Percentiles rank a stretch among this genome's conserved stretches.
Conservation (phyloP, 1,140 invertebrate species). For the Nylanderia fulva region DNA sequence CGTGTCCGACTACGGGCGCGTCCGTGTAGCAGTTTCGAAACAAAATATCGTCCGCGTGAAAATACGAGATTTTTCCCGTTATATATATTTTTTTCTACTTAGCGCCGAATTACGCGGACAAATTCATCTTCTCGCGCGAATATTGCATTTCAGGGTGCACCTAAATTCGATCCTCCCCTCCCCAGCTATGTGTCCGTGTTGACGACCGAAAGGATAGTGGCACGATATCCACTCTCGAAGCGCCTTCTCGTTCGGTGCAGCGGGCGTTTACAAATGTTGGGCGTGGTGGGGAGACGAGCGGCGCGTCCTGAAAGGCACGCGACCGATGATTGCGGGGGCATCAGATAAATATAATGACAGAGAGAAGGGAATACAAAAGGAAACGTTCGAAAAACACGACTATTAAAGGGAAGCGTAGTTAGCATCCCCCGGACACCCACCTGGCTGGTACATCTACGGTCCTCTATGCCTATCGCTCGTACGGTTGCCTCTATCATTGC, state of each 20-base stretch:
- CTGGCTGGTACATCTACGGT: slow-evolving; percentile 85
- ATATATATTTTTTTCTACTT: slow-evolving; percentile 25
- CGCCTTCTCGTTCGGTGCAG: slow-evolving; percentile 39
- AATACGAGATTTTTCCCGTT: neutral
- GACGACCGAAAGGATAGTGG: slow-evolving; percentile 16
- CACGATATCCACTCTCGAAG: slow-evolving; percentile 33
- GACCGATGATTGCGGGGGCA: neutral
- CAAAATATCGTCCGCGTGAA: neutral
- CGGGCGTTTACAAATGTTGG: slow-evolving; percentile 57
- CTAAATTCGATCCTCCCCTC: neutral
- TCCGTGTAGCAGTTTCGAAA: slow-evolving; percentile 15
- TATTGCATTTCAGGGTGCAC: neutral
- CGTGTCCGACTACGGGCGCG: neutral
- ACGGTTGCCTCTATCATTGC: slow-evolving; percentile 81
- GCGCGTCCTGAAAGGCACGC: slow-evolving; percentile 44
- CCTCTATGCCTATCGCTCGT: slow-evolving; percentile 73
- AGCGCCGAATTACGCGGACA: slow-evolving; percentile 18
- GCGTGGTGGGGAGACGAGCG: slow-evolving; percentile 69
- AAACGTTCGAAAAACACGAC: neutral
- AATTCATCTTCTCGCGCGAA: slow-evolving; percentile 24
- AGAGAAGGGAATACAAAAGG: neutral
- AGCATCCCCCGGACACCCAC: slow-evolving; percentile 71
- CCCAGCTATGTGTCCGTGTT: slow-evolving; percentile 9
- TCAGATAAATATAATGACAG: neutral
- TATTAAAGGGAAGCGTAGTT: neutral